These are phyloP conservation scores for Taphrorychus bicolor DNA, from an alignment of 2,888 invertebrate species.

Conservation along the genomic window DNA sequence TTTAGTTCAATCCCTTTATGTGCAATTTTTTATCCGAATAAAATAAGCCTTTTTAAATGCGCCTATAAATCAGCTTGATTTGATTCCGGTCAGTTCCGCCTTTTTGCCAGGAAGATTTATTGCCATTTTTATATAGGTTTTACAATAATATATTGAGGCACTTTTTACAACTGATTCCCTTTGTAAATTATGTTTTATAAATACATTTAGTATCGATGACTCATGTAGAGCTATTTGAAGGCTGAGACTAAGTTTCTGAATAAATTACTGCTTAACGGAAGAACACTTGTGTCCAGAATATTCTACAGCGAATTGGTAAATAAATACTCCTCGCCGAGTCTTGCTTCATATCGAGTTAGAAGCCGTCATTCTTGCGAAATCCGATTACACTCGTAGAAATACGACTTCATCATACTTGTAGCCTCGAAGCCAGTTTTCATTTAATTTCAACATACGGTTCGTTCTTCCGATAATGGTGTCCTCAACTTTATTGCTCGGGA, in stretches of 20 bases:
- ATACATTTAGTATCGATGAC: background rate
- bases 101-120: conserved; percentile 30
- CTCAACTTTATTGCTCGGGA: conserved; percentile 21
- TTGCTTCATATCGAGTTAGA: no score
- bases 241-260: no score
- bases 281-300: no score
- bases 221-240: no score
- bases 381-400: conserved; percentile 35
- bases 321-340: no score
- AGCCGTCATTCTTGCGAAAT: conserved; percentile 28
- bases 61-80: conserved; percentile 30
- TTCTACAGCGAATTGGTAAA: no score
- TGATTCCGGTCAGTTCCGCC: conserved; percentile 36
- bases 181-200: background rate
- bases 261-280: no score
- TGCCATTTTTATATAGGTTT: conserved; percentile 26
- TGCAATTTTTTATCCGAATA: conserved; percentile 18
- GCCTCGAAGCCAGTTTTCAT: conserved; percentile 23
- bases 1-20: background rate
- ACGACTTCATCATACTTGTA: conserved; percentile 31
- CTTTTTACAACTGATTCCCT: conserved; percentile 6
- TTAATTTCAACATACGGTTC: conserved; percentile 13
- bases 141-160: conserved; percentile 23
- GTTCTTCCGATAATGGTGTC: conserved; percentile 21
- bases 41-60: conserved; percentile 30